These are phyloP conservation scores for Plodia interpunctella DNA, from an alignment of 1,140 invertebrate genomes.

Conservation along the genomic window DNA sequence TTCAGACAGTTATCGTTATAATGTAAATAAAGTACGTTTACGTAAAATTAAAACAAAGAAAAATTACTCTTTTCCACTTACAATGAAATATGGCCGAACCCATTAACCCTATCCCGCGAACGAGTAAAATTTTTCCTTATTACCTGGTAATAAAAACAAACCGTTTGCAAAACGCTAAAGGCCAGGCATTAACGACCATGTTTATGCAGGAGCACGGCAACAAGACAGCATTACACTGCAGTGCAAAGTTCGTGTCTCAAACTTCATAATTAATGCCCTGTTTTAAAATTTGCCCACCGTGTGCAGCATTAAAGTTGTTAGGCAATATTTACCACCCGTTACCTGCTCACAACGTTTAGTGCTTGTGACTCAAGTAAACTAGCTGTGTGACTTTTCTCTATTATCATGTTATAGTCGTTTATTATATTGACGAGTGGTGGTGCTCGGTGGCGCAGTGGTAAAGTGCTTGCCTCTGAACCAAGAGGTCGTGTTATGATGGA, in stretches of 20 bases:
- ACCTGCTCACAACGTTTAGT: not conserved
- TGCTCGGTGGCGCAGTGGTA: no score
- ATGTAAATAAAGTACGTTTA: no score
- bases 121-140: conserved; percentile 23
- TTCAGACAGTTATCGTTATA: no score
- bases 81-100: not conserved
- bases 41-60: not conserved
- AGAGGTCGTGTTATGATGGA: no score
- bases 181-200: conserved; percentile 27
- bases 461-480: no score
- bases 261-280: conserved; percentile 40
- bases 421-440: no score
- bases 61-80: not conserved
- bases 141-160: conserved; percentile 33
- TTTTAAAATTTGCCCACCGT: conserved; percentile 38
- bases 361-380: not conserved
- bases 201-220: conserved; percentile 41
- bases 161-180: conserved; percentile 31
- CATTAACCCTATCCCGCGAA: conserved; percentile 2
- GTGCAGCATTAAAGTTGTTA: conserved; percentile 34
- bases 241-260: conserved; percentile 28
- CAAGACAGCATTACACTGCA: conserved; percentile 40
- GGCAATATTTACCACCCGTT: conserved; percentile 21
- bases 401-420: not conserved
- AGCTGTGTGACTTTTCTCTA: not conserved